phyloP scores from a whole-genome alignment of 2,888 invertebrate genomes.

The Smittia sp. region DNA sequence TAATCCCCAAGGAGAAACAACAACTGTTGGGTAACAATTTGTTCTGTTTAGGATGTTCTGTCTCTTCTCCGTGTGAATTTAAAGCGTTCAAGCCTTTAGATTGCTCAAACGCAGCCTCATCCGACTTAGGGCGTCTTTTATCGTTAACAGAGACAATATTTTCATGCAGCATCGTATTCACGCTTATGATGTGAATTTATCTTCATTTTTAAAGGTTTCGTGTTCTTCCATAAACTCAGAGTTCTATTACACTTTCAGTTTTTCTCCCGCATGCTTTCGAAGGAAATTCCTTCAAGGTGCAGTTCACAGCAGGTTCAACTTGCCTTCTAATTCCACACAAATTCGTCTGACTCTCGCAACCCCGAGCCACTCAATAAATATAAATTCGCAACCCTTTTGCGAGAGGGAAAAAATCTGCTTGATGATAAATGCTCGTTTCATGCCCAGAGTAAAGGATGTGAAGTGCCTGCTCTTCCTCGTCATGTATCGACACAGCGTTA shows the following conservation, averaged over 20 bases:
- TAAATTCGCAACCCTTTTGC: constrained; percentile 17
- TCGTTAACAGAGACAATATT: not conserved
- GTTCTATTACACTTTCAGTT: constrained; percentile 8
- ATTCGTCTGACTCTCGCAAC: not conserved
- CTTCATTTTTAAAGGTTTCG: constrained; percentile 16
- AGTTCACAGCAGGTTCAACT: not conserved
- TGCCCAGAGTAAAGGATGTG: not conserved
- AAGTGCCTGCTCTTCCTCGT: not conserved
- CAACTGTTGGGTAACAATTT: constrained; percentile 35
- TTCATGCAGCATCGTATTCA: not conserved
- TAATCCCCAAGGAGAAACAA: constrained; percentile 37
- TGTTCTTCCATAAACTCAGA: not conserved
- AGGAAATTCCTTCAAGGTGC: not conserved
- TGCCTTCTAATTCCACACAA: not conserved
- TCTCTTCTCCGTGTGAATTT: not conserved
- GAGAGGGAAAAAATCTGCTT: constrained; percentile 10
- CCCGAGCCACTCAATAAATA: constrained; percentile 11
- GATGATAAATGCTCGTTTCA: constrained; percentile 27
- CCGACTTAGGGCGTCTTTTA: not conserved
- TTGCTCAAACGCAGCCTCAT: not conserved
- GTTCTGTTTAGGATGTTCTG: not conserved
- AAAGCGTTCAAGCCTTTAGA: no score
- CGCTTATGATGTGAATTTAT: not conserved
- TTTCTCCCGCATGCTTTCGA: not conserved
- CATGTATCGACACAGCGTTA: not conserved